phyloP scores from a whole-genome alignment of 2,797 vertebrate genomes.

The Rhinichthys osculus region DNA sequence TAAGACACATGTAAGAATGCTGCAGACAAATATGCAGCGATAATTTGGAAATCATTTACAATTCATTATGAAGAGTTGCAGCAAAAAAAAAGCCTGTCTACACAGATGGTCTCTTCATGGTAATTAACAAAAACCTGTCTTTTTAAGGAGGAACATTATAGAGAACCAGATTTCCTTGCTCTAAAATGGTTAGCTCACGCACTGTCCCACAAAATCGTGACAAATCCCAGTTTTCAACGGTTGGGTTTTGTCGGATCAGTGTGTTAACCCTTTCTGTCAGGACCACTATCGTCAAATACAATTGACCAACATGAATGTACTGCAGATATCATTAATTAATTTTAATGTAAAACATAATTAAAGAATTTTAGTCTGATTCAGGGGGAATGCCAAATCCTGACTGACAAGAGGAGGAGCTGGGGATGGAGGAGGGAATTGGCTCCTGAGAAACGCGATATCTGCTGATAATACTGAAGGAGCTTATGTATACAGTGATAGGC shows the following conservation, averaged over 20 bases:
- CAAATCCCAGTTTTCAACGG: neutral
- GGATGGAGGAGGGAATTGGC: no score
- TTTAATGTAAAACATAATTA: no score
- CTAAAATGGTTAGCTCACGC: neutral
- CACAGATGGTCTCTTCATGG: conserved; percentile 38
- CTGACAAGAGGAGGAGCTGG: no score
- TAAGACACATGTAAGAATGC: conserved; percentile 31
- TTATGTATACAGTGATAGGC: no score
- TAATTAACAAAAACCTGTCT: conserved; percentile 36
- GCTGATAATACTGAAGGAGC: no score
- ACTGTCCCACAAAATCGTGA: neutral
- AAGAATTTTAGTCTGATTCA: no score
- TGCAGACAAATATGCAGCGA: conserved; percentile 40
- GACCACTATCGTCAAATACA: no score
- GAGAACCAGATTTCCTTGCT: conserved; percentile 16
- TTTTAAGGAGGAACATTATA: conserved; percentile 17
- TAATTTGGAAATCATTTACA: conserved; percentile 48
- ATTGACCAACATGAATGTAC: no score
- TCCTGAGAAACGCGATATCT: no score
- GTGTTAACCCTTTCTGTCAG: neutral
- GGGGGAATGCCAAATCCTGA: no score
- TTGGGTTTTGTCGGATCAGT: neutral
- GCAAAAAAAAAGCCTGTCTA: conserved; percentile 1
- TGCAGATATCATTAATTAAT: no score
- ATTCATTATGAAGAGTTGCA: conserved; percentile 7